Conservation (phyloP, 2,113 vertebrate genomes). For the Microtus ochrogaster region DNA sequence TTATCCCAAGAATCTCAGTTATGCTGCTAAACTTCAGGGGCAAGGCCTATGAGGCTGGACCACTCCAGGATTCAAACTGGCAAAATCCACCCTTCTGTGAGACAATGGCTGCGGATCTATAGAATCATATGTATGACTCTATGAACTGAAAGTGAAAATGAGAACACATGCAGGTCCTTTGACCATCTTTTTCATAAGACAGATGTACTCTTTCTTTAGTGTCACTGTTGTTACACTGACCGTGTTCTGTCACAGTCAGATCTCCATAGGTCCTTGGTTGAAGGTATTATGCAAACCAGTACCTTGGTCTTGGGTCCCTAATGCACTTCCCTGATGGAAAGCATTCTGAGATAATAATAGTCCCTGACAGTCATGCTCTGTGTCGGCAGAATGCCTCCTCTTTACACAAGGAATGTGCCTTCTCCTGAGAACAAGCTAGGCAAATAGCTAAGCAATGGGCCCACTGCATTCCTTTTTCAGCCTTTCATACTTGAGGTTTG, state of each 20-base stretch:
- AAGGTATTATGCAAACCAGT: not conserved
- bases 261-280: not conserved
- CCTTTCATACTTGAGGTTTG: not conserved
- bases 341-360: too few relatives aligned
- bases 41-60: not conserved
- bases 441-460: too few relatives aligned
- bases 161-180: not conserved
- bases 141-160: not conserved
- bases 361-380: not conserved
- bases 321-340: not conserved
- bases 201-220: not conserved
- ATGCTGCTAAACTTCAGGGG: not conserved
- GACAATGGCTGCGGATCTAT: not conserved
- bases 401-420: not conserved
- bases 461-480: not conserved
- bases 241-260: not conserved
- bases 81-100: not conserved
- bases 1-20: not conserved
- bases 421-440: not conserved
- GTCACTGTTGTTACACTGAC: not conserved
- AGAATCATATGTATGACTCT: not conserved
- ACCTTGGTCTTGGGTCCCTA: not conserved
- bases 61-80: not conserved
- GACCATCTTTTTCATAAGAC: not conserved
- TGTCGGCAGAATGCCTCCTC: not conserved